Conservation (phyloP, 2,113 vertebrate genomes). For the Rhinolophus ferrumequinum region DNA sequence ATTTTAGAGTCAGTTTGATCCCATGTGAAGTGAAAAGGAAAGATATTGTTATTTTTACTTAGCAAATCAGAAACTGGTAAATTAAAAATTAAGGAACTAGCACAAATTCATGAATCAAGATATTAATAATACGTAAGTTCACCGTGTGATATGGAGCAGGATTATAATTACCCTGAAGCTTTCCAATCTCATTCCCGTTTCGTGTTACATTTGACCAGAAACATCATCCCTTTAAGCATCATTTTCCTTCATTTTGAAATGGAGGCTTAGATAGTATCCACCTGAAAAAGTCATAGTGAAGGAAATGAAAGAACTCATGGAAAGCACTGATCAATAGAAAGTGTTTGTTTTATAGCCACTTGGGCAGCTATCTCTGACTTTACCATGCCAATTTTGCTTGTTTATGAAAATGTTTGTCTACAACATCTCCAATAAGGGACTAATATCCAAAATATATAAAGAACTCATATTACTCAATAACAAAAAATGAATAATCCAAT, state of each 20-base stretch:
- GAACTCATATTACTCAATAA: too few relatives aligned
- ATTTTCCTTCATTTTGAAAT: background rate
- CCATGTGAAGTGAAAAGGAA: background rate
- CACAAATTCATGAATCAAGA: conserved; percentile 26
- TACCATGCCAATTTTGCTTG: background rate
- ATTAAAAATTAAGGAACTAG: background rate
- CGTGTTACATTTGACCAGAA: background rate
- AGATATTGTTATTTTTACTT: background rate
- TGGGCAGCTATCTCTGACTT: background rate
- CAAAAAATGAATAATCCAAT: too few relatives aligned
- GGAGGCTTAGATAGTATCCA: background rate
- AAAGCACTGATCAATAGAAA: background rate
- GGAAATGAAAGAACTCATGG: background rate
- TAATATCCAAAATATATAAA: too few relatives aligned
- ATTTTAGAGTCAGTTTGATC: background rate
- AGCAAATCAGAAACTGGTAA: conserved; percentile 25
- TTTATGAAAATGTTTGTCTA: background rate
- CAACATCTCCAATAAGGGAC: too few relatives aligned
- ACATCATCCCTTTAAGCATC: background rate
- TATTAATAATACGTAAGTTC: background rate
- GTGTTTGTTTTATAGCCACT: background rate
- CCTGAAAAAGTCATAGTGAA: background rate
- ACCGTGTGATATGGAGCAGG: background rate
- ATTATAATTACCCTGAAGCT: background rate
- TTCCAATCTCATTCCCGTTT: background rate